A percentile compares a stretch with the other conserved stretches of the same genome.
These are phyloP conservation scores for Rhinella marina DNA, from an alignment of 2,797 vertebrate genomes.

Conservation along the genomic window DNA sequence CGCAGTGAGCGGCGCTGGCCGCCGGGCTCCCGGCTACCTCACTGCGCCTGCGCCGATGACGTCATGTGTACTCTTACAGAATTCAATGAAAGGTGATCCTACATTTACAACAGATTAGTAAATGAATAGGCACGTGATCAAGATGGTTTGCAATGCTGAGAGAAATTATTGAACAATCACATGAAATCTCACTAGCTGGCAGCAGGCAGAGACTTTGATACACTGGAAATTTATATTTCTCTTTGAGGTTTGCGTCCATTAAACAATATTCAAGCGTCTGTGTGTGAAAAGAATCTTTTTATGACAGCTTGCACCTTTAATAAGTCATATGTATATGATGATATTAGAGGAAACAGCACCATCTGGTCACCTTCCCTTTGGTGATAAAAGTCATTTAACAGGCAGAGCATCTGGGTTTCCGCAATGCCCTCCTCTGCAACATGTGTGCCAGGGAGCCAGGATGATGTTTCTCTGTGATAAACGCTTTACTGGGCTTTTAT, in stretches of 20 bases:
- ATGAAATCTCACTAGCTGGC: neutral
- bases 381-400: conserved; percentile 59
- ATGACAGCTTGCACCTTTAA: conserved; percentile 29
- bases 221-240: neutral
- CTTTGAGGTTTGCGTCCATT: neutral
- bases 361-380: conserved; percentile 63
- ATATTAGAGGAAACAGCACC: conserved; percentile 50
- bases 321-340: conserved; percentile 41
- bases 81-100: neutral
- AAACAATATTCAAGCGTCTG: neutral
- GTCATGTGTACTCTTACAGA: too few species aligned
- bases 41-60: too few species aligned
- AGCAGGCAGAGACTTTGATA: neutral
- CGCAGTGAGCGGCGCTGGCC: too few species aligned
- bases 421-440: conserved; percentile 52
- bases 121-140: neutral
- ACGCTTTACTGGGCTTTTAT: conserved; percentile 30
- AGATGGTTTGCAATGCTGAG: neutral
- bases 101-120: neutral
- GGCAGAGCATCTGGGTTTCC: conserved; percentile 48
- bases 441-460: conserved; percentile 52
- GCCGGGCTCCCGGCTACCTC: too few species aligned
- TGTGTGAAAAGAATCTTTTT: conserved; percentile 15
- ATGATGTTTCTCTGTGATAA: conserved; percentile 41
- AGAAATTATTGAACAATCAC: neutral